Evolutionary conservation across 2,888 invertebrate genomes (phyloP).

Genomic region (Bugulina stolonifera): DNA sequence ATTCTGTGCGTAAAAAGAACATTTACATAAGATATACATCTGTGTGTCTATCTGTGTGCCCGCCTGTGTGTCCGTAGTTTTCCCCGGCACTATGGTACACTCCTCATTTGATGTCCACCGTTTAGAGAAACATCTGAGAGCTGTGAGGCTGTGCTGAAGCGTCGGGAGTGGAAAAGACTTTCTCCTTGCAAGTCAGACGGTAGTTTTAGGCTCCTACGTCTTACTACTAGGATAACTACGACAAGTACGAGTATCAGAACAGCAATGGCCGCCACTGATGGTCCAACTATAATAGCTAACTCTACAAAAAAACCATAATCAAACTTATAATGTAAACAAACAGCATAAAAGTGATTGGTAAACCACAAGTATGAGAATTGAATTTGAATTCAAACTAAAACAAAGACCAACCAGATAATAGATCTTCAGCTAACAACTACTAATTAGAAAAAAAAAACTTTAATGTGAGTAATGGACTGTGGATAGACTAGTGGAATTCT

Average conservation of each 20-base stretch:
- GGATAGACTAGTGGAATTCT: too few relatives aligned
- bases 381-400: too few relatives aligned
- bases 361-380: too few relatives aligned
- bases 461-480: too few relatives aligned
- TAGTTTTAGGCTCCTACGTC: neutral
- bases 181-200: conserved; percentile 5
- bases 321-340: too few relatives aligned
- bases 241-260: neutral
- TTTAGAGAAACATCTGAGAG: conserved; percentile 7
- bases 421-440: neutral
- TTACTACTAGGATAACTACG: neutral
- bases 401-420: too few relatives aligned
- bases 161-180: conserved; percentile 1
- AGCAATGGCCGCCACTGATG: conserved; percentile 14
- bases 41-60: too few relatives aligned
- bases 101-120: neutral
- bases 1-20: too few relatives aligned
- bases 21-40: too few relatives aligned
- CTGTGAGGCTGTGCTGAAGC: conserved; percentile 17
- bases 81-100: neutral
- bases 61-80: too few relatives aligned
- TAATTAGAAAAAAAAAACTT: too few relatives aligned
- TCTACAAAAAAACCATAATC: conserved; percentile 2
- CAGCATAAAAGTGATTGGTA: too few relatives aligned
- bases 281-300: conserved; percentile 1